Base-by-base conservation (phyloP, 2,113 vertebrate species). In the Anoplopoma fimbria region DNA sequence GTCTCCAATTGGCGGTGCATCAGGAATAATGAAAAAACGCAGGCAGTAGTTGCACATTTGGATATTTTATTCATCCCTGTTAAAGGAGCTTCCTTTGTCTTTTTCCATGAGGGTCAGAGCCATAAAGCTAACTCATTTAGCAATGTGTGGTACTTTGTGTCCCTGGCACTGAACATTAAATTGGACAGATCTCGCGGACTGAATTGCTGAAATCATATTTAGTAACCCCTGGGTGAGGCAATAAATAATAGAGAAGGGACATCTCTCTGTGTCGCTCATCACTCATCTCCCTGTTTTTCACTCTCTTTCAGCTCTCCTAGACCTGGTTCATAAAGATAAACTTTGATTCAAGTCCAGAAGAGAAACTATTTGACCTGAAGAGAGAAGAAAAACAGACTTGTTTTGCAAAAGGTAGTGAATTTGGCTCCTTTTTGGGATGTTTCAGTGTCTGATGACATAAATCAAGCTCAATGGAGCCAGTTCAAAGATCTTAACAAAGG, bases 361-460 rank as follows among this genome's bases (percentile, higher is more conserved):
- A 73, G 45, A 79, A 82, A 76, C 60, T 73, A 49, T 31, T 38
- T 65, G 80, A 84, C 45, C 74, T 27, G 49, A 74, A 33, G 34
- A 65, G 58, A 88, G 81, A 77, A 69, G 81, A 89, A 90, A 90
- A 93, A 88, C 85, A 89, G 84, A 86, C 71, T 78, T 88, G 82
- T 88, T 91, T 89, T 83, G 74, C 55, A 40, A 72, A 75, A 79
- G 14, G 74, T 23, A 25, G 65, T 4, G 74, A 77, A n/a, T 81
- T 78, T 83, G 76, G 73, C 75, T 87, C 19, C n/a, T 72, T 90
- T 57, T 40, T 12, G 55, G 47, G 75, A 74, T 23, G 49, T 72
- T 69, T 89, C 69, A 40, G 68, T 67, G 80, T 81, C 76, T 86
- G 79, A 74, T 84, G 51, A 84, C 72, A 85, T 82, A 82, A 88